These are phyloP conservation scores for Centropus bengalensis DNA, from an alignment of 2,113 vertebrate genomes.

Conservation along the genomic window DNA sequence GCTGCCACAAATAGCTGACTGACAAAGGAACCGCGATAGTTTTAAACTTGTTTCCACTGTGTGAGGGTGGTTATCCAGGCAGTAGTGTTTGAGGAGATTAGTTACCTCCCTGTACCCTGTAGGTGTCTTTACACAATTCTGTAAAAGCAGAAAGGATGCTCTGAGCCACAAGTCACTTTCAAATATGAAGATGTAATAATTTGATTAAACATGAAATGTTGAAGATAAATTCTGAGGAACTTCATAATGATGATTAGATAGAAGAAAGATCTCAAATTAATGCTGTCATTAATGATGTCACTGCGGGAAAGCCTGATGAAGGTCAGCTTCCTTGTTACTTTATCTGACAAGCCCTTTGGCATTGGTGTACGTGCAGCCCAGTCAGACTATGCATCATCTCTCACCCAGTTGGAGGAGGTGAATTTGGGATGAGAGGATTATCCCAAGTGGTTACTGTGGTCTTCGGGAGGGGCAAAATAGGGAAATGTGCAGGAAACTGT, in stretches of 20 bases:
- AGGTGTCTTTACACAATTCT: neutral
- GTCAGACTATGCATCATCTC: neutral
- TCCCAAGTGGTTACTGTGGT: neutral
- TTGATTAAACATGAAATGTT: neutral
- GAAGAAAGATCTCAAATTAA: neutral
- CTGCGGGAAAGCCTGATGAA: neutral
- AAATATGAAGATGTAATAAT: neutral
- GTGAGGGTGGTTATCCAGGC: neutral
- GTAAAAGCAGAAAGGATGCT: neutral
- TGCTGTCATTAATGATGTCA: neutral
- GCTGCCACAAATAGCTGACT: neutral
- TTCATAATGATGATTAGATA: neutral
- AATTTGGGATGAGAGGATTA: neutral
- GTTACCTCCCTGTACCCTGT: no score
- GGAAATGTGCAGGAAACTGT: neutral
- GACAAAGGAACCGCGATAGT: neutral
- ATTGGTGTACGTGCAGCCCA: neutral
- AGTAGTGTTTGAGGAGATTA: neutral
- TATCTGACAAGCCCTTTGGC: neutral
- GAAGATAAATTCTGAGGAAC: neutral
- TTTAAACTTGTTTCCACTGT: neutral
- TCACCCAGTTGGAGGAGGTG: neutral
- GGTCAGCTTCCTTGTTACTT: neutral
- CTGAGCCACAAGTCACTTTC: neutral
- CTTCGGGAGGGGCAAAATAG: neutral